Evolutionary conservation across 2,113 vertebrate species (phyloP), one percentile per base, ranked within the genome.

Genomic region (Pelusios castaneus): DNA sequence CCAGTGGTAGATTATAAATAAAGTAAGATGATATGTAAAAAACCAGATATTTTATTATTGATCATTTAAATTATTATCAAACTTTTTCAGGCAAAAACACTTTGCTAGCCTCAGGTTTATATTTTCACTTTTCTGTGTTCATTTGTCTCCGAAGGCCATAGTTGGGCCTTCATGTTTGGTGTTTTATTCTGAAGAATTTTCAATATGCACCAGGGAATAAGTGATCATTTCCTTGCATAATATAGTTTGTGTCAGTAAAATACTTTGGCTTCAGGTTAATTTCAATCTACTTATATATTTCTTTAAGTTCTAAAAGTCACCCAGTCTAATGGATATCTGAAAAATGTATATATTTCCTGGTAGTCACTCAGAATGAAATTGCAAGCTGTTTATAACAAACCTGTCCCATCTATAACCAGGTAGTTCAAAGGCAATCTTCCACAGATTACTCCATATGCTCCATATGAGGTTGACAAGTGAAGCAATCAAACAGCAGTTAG

Each of bases 301-400:
- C 52, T 89, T 93, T 76, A 89, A 75, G 10, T 5, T 88, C 25
- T 55, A 52, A 67, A 88, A 34, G 87, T 81, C 47, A 43, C 2
- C 84, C 9, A 88, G 27, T 83, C 58, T 89, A 90, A 92, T 0
- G 80, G 38, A 19, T 60, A 5, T 60, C 76, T 54, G 82, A 83
- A 90, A 94, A 94, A 95, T 49, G 12, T 85, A 5, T 78, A 9
- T 80, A 63, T 17, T 41, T 31, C 81, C 41, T 31, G 17, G 41
- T 76, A 91, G 84, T 41, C 56, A 88, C 58, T 94, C 55, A 17
- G n/a, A 49, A 79, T 91, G 70, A 79, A 95, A 92, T 55, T 79
- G 60, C 80, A 83, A 94, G 85, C 47, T 90, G 85, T 89, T 85
- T 85, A 94, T 76, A 55, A 63, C 34, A 80, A 79, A 73, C 12